These are phyloP conservation scores for Nesospiza acunhae DNA, from an alignment of 2,113 vertebrate genomes.

Conservation along the genomic window DNA sequence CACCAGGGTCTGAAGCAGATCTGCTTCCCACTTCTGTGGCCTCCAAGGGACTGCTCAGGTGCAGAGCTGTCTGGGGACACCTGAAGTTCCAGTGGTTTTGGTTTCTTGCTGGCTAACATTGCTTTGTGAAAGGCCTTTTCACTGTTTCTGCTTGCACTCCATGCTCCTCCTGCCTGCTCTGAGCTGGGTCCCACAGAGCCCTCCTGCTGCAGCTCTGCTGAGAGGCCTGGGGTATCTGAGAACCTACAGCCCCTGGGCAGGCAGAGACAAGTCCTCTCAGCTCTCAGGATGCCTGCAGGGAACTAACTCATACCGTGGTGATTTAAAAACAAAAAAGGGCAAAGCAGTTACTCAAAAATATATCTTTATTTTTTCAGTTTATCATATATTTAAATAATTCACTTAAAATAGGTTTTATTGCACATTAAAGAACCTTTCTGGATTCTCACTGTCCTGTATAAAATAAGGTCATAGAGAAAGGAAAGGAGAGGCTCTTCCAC, in stretches of 20 bases:
- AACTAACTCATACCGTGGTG: accelerated
- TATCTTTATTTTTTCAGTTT: slow-evolving; percentile 52
- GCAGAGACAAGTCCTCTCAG: neutral
- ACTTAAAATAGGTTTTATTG: slow-evolving; percentile 65
- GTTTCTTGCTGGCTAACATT: neutral
- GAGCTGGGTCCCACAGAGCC: too few species aligned
- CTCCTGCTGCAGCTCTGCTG: neutral
- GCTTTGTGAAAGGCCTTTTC: neutral
- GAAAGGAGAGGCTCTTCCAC: neutral
- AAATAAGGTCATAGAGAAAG: neutral
- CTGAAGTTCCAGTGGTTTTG: neutral
- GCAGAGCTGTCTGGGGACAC: neutral
- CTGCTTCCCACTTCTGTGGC: accelerated
- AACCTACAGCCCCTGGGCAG: neutral
- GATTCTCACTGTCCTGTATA: neutral
- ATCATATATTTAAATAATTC: slow-evolving; percentile 58
- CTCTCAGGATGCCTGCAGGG: neutral
- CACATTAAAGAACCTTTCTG: slow-evolving; percentile 41
- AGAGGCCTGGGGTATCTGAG: neutral
- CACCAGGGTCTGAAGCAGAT: neutral
- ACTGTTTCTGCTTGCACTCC: accelerated
- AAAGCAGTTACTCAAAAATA: slow-evolving; percentile 60
- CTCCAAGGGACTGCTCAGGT: neutral
- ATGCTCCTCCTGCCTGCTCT: too few species aligned
- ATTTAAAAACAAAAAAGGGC: neutral